A percentile compares a stretch with the other conserved stretches of the same genome.
Evolutionary conservation across 2,113 vertebrate species (phyloP).

Genomic region (Entosphenus tridentatus): DNA sequence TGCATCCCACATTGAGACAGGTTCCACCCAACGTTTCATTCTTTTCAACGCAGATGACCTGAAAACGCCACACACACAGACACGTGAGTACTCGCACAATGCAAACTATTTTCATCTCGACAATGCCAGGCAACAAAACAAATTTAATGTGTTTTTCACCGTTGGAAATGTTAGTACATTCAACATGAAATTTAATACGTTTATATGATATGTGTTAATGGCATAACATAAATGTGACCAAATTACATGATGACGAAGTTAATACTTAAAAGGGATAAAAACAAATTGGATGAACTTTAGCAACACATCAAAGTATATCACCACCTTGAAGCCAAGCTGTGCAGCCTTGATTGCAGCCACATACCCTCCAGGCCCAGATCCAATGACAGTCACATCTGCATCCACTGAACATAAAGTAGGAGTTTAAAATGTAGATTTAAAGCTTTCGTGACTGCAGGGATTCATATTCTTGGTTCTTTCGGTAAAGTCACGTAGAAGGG

Average conservation of each 20-base stretch:
- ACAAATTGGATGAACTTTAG: neutral
- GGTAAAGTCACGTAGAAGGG: too few species aligned
- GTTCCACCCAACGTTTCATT: slow-evolving; percentile 72
- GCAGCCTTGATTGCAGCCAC: slow-evolving; percentile 95
- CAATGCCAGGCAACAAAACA: neutral
- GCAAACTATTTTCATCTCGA: too few species aligned
- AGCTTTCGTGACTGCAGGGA: too few species aligned
- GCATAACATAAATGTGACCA: neutral
- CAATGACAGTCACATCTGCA: slow-evolving; percentile 77
- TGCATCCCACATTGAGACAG: slow-evolving; percentile 90
- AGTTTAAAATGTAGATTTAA: neutral
- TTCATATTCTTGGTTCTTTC: too few species aligned
- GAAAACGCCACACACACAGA: slow-evolving; percentile 1
- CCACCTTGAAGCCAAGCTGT: slow-evolving; percentile 89
- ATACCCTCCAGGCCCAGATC: slow-evolving; percentile 85
- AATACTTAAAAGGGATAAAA: too few species aligned
- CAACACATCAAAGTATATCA: neutral
- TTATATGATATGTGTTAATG: neutral
- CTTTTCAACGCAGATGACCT: slow-evolving; percentile 91
- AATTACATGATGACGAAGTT: too few species aligned
- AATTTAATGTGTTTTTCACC: neutral
- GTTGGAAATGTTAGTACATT: neutral
- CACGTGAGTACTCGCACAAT: too few species aligned
- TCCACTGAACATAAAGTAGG: slow-evolving; percentile 31
- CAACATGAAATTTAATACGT: neutral